Conservation (phyloP, 2,888 invertebrate species). For the Drosophila parthenogenetica region DNA sequence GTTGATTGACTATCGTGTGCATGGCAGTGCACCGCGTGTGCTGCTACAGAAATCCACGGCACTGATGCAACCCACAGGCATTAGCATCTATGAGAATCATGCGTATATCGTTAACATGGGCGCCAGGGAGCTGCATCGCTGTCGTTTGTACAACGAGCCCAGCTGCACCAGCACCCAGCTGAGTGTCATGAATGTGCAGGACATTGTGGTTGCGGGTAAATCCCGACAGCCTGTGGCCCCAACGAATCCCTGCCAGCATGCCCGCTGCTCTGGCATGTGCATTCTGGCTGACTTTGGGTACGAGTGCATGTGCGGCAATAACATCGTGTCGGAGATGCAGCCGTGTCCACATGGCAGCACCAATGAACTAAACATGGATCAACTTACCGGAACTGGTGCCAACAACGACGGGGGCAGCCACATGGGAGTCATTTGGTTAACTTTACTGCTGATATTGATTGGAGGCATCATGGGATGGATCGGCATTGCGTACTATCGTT, state of each 20-base stretch:
- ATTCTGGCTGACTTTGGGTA: conserved; percentile 86
- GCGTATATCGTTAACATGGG: conserved; percentile 89
- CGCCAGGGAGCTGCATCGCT: conserved; percentile 87
- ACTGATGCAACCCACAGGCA: conserved; percentile 87
- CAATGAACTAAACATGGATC: conserved; percentile 57
- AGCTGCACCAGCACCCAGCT: conserved; percentile 86
- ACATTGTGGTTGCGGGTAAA: conserved; percentile 86
- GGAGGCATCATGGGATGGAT: conserved; percentile 55
- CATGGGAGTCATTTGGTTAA: conserved; percentile 6
- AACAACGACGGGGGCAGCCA: conserved; percentile 16
- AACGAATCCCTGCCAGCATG: conserved; percentile 86
- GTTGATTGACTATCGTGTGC: conserved; percentile 84
- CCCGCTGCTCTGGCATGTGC: conserved; percentile 88
- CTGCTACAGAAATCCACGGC: conserved; percentile 85
- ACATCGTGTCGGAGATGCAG: conserved; percentile 80
- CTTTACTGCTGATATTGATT: conserved; percentile 47
- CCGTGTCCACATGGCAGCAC: conserved; percentile 75
- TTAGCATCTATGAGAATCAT: conserved; percentile 91
- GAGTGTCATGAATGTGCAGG: conserved; percentile 85
- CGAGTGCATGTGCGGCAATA: conserved; percentile 87
- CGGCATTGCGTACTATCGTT: conserved; percentile 72
- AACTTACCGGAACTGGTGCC: conserved; percentile 12
- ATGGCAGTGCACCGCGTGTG: conserved; percentile 78
- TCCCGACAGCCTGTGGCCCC: conserved; percentile 86
- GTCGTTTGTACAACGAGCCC: conserved; percentile 86